Evolutionary conservation across 2,797 vertebrate genomes (phyloP), one percentile per base, ranked within the genome.

Genomic region (Anisognathus igniventris): DNA sequence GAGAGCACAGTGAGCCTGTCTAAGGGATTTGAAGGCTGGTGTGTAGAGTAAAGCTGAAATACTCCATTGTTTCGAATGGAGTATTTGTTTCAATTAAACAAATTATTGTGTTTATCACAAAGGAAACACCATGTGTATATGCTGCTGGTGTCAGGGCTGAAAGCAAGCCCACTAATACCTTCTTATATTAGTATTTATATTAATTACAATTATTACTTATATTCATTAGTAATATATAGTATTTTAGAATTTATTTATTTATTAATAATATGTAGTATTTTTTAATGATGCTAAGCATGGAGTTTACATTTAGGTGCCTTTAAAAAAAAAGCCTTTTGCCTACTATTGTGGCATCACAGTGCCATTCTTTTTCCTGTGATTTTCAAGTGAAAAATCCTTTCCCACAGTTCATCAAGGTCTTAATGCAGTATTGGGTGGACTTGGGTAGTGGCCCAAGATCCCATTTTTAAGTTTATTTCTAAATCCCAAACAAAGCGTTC

Each of bases 311-410:
- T 48, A 42, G 17, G 2, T 71, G 30, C 8, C 45, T 73, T 90
- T 8, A 7, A 24, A 27, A 56, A 28, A 64, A n/a, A 31, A 22
- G 0, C 15, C 20, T 67, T 68, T 76, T 73, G 21, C 60, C 6
- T 23, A 8, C 2, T 1, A 23, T 25, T 40, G 24, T 39, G 42
- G 47, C 56, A 57, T 23, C 37, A 4, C 1, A 3, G 1, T 66
- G 22, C 39, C n/a, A 8, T 13, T 1, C 31, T 60, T 82, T 79
- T 33, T 25, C 24, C 10, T 3, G 10, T 19, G n/a, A 18, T 44
- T 28, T 45, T 73, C n/a, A 22, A 58, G 58, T 27, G 5, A 17
- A 19, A 31, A 30, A 58, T 86, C 31, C 56, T 77, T 68, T 81
- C 70, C 40, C 37, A 17, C 5, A 6, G 22, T 24, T 27, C 44